Base-by-base conservation (phyloP, 2,113 vertebrate genomes). In the Podocnemis expansa region DNA sequence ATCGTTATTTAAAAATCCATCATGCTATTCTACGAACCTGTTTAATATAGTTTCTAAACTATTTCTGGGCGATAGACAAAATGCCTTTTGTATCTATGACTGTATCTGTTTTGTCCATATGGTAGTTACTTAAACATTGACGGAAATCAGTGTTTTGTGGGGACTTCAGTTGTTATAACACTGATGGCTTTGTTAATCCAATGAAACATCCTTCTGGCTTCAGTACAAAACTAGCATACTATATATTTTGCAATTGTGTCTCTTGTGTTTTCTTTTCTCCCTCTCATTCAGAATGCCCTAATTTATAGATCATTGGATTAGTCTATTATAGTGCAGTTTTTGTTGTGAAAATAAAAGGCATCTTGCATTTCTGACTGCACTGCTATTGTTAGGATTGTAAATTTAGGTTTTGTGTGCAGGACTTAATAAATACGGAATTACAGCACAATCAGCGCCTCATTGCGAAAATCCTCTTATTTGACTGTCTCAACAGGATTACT, bases 401-500 rank as follows among this genome's bases (percentile, higher is more conserved):
- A 1, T 70, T 51, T 83, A 1, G 1, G 47, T 58, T 60, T 93
- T 87, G 19, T 91, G 17, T 82, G 38, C 85, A 86, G 78, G 70
- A 80, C 82, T 97, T 93, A 60, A 81, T 85, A 92, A 97, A 83
- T 88, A 45, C 51, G 81, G 67, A 93, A 70, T 91, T 76, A 95
- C 86, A 82, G 93, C 51, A 93, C 73, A 95, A 34, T 84, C 12
- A 88, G 29, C 90, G 79, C 60, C 54, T 90, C 63, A 89, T 56
- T 91, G 82, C 89, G 93, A 96, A 97, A 96, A 94, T 87, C 93
- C 52, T 96, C 78, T 96, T 95, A 67, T 78, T 49, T 55, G 49
- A 52, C 88, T 91, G 52, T 93, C 93, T 97, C 89, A 96, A 96
- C 94, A 89, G 56, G 94, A 95, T 96, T 97, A 92, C 80, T 87